A percentile compares a stretch with the other conserved stretches of the same genome.
These are phyloP conservation scores for Andrena trimmerana DNA, from an alignment of 2,888 invertebrate species.

Conservation along the genomic window DNA sequence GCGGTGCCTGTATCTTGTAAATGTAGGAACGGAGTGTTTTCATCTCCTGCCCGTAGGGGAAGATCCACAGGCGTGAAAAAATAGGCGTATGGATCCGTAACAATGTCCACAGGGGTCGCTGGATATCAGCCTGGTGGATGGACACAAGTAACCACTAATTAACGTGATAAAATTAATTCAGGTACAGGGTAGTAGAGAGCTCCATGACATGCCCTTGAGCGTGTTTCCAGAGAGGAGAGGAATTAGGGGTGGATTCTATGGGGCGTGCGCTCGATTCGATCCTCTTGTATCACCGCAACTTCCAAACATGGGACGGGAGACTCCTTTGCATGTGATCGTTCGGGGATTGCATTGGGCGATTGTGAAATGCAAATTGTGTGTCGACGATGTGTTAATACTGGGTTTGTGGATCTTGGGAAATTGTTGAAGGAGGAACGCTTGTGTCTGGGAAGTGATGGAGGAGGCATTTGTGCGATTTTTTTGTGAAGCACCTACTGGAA, in stretches of 20 bases:
- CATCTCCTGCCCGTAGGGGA: no score
- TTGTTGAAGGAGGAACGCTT: no score
- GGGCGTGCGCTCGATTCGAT: slow-evolving; percentile 24
- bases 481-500: no score
- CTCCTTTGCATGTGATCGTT: background rate
- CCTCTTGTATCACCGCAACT: slow-evolving; percentile 31
- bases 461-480: no score
- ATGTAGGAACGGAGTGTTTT: no score
- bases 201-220: slow-evolving; percentile 31
- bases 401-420: no score
- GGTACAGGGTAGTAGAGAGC: slow-evolving; percentile 44
- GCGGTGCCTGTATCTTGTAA: no score
- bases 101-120: background rate
- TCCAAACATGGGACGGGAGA: background rate
- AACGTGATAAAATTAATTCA: slow-evolving; percentile 56
- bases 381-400: background rate
- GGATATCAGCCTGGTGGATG: slow-evolving; percentile 41
- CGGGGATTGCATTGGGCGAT: background rate
- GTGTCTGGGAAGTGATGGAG: no score
- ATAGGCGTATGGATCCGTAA: no score
- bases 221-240: slow-evolving; percentile 2
- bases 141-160: slow-evolving; percentile 38
- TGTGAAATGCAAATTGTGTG: background rate
- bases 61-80: no score
- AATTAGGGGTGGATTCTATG: slow-evolving; percentile 12